Base-by-base conservation (phyloP, 1,140 invertebrate genomes). In the Oryctes rhinoceros region DNA sequence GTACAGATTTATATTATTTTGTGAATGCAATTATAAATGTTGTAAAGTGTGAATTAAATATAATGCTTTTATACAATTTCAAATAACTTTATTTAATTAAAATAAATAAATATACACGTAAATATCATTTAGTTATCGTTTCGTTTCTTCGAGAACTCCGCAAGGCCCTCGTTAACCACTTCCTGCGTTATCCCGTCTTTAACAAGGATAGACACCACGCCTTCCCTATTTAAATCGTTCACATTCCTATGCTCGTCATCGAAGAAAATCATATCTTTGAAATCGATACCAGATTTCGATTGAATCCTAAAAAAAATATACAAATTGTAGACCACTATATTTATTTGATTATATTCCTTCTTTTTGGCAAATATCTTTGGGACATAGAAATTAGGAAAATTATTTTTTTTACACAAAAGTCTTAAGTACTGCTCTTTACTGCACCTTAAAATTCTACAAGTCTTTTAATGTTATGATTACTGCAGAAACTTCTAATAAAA, bases 201-300 rank as follows among this genome's bases (percentile, higher is more conserved):
- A 20, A 93, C 91, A 24, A 91, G 85, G 80, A 92, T 87, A 48
- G 89, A 91, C 10, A 88, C 85, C 2, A 92, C 91, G 62, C 92
- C 92, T 78, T 91, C 81, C 82, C 87, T 85, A 53, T 85, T 87
- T 18, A 93, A 81, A 84, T 93, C 92, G 11, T 74, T 78, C 74
- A 93, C 92, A 86, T 94, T 93, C 79, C 92, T 84, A 3, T 86
- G 49, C 85, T 94, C 92, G 86, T 94, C 92, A 83, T 94, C 92
- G 86, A 94, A 94, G 84, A 94, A 94, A 59, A 94, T 83, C 93
- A 95, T 95, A 47, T 94, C 91, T 71, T 89, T 88, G 84, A 89
- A 94, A 1, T 89, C 84, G 47, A 91, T 77, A 18, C 90, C 90
- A 81, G 91, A 91, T 30, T 87, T 81, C 80, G 89, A 85, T 80